Percentiles rank a stretch among this genome's conserved stretches.
phyloP scores from a whole-genome alignment of 2,888 invertebrate species.

The Spisula solida region DNA sequence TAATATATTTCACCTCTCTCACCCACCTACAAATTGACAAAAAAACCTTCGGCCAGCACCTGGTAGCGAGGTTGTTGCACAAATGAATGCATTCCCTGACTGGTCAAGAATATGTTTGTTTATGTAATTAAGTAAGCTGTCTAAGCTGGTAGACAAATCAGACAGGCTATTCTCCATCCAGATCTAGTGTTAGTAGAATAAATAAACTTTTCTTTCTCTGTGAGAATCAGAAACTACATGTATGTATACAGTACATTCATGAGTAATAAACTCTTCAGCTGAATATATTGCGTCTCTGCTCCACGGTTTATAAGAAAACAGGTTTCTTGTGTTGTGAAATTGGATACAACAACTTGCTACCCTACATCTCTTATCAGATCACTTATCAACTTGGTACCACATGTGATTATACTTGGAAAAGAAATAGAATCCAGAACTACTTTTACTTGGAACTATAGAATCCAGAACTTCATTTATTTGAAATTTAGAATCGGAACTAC shows the following conservation, averaged over 20 bases:
- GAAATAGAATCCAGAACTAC: not conserved
- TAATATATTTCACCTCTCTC: not conserved
- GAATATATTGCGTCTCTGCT: not conserved
- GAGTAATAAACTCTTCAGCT: not conserved
- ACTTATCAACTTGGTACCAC: not conserved
- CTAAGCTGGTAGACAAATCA: too few species aligned
- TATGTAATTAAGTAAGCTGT: too few species aligned
- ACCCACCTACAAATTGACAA: not conserved
- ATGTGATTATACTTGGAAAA: too few species aligned
- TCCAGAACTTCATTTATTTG: not conserved
- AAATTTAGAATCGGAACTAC: not conserved
- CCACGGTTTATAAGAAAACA: not conserved
- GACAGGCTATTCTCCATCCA: too few species aligned
- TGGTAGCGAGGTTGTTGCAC: not conserved
- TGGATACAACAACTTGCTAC: not conserved
- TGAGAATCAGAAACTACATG: too few species aligned
- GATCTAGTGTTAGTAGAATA: too few species aligned
- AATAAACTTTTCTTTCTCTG: too few species aligned
- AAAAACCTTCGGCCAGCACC: not conserved
- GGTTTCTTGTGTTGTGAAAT: slow-evolving; percentile 18
- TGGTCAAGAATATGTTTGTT: too few species aligned
- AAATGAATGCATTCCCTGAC: too few species aligned
- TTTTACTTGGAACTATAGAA: not conserved
- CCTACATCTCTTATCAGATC: not conserved
- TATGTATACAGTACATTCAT: not conserved